Base-by-base conservation (phyloP, 1,140 invertebrate genomes). In the Manduca sexta region DNA sequence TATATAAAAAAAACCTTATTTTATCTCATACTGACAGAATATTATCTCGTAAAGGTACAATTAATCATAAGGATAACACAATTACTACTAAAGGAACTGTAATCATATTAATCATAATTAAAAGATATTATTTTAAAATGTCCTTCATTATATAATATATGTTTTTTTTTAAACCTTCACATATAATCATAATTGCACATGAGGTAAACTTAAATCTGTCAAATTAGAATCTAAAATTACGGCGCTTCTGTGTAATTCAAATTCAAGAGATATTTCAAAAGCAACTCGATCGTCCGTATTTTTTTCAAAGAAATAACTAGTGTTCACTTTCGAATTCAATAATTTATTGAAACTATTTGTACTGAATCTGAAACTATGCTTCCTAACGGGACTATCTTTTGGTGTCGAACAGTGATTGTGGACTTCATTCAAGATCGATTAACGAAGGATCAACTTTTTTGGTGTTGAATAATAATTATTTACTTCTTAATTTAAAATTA, bases 231-330 rank as follows among this genome's bases (percentile, higher is more conserved):
- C 53, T 30, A 50, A 12, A 47, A 60, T 52, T 41, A 54, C 48
- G 46, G 53, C 56, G 51, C 52, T 62, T 43, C 63, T 67, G 38
- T 74, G 63, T 52, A 14, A n/a, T n/a, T n/a, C 30, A 29, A 13
- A 43, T 8, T 84, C 78, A 12, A 86, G 21, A 21, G 85, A 86
- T 53, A 79, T 70, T 74, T 86, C 85, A 64, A 86, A 86, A 7
- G 74, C 85, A 48, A 86, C 84, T 16, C 68, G 49, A 30, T 72
- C 58, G 6, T 83, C 75, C 3, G 73, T 73, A 30, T 84, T 60
- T 56, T 81, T 76, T 50, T 82, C 82, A 60, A 86, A 87, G 49
- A 87, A 87, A 65, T 83, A 73, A 63, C 82, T 87, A 6, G 74
- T 84, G 56, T 83, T 74, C 14, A 55, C 58, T 62, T 69, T 66